Evolutionary conservation across 1,140 invertebrate genomes (phyloP).

Genomic region (Platorchestia sp.): DNA sequence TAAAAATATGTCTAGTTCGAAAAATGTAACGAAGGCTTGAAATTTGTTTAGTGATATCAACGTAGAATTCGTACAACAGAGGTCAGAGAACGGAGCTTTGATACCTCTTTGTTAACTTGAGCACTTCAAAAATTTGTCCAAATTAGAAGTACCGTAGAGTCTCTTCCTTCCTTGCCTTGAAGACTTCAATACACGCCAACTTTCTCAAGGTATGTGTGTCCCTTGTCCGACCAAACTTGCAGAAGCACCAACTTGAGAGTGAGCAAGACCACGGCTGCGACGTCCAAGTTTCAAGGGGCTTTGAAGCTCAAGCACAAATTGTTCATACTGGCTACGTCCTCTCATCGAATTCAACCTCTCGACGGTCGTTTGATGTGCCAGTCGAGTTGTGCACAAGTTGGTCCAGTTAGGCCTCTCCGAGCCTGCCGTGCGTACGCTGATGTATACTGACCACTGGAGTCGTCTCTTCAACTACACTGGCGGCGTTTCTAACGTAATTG

Average conservation of each 20-base stretch:
- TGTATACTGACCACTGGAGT: not conserved
- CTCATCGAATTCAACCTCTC: not conserved
- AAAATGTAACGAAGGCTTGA: not conserved
- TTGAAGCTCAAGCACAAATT: conserved; percentile 20
- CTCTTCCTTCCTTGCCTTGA: not conserved
- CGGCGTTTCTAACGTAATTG: too few species aligned
- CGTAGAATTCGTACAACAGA: not conserved
- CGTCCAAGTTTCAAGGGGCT: not conserved
- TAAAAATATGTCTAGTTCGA: not conserved
- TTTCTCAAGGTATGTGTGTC: not conserved
- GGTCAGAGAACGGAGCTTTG: not conserved
- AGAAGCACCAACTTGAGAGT: not conserved
- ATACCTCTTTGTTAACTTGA: not conserved
- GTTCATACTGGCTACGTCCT: not conserved
- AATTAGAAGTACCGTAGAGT: not conserved
- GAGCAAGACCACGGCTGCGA: not conserved
- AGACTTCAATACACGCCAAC: not conserved
- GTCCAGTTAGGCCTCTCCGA: not conserved
- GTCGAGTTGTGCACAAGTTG: conserved; percentile 13
- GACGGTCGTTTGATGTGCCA: conserved; percentile 5
- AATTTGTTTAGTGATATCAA: not conserved
- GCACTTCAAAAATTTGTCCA: not conserved
- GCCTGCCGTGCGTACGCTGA: not conserved
- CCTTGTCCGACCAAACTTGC: not conserved
- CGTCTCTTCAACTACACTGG: not conserved